Base-by-base conservation (phyloP, 2,797 vertebrate species). In the Amblyraja radiata region DNA sequence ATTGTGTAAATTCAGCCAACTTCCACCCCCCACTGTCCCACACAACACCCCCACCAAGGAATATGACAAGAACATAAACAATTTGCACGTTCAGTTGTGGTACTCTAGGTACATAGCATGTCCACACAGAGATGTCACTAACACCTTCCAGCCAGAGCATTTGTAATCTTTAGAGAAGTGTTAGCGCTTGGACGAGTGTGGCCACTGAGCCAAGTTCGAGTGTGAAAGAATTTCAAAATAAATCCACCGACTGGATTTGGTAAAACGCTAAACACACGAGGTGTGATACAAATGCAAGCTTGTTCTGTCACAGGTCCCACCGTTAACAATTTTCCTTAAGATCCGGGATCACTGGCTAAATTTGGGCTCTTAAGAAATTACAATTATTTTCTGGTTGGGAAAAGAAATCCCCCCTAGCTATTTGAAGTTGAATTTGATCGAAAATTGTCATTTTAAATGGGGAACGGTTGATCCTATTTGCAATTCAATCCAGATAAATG, bases 361-460 rank as follows among this genome's bases (percentile, higher is more conserved):
- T 14, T 14, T 79, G 32, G n/a, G 36, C 32, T 21, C 6, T 65
- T 61, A 65, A 18, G 58, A 63, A 28, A 88, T 36, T 7, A 65
- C 32, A 65, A 16, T 6, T 32, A n/a, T 21, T 65, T 65, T 32
- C 4, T 28, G 16, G 28, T 65, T 63, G 13, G 28, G 21, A 65
- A 65, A 88, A 88, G 6, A 25, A 65, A 88, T 7, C n/a, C 36
- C 28, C 14, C 28, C 28, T 32, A 32, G 84, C 14, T 63, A 86
- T 86, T 86, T 83, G 63, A n/a, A 86, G 18, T 7, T 88, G 84
- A 88, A 32, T 65, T 88, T 86, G 25, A 88, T 32, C 14, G 28
- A 16, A 65, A 36, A 32, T 77, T 25, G 6, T 9, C 74, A 32
- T 77, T 77, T 28, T 32, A 79, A 1, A n/a, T 10, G 6, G 74